Evolutionary conservation across 2,888 invertebrate species (phyloP).

Genomic region (Dioctria rufipes): DNA sequence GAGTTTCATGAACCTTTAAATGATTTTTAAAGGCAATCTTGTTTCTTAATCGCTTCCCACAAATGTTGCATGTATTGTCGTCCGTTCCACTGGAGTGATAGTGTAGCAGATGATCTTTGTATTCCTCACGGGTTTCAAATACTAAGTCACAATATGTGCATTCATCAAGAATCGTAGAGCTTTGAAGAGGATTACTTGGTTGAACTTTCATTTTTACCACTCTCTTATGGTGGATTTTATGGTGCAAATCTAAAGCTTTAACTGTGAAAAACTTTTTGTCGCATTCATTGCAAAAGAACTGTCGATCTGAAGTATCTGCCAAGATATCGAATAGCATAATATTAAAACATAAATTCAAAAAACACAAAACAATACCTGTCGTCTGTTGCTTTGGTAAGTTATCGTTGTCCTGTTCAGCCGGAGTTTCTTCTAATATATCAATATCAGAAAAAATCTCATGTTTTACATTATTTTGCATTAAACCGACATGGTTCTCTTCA

Average conservation of each 20-base stretch:
- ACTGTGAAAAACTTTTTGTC: slow-evolving; percentile 42
- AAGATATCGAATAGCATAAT: no score
- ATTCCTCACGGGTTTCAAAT: slow-evolving; percentile 20
- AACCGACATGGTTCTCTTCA: background rate
- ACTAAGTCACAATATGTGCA: slow-evolving; percentile 26
- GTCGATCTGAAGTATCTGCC: background rate
- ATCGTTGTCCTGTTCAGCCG: background rate
- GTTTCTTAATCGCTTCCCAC: slow-evolving; percentile 27
- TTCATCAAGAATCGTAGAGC: slow-evolving; percentile 1
- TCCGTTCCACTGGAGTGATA: background rate
- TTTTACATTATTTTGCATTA: background rate
- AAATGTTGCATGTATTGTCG: slow-evolving; percentile 34
- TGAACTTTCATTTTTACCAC: slow-evolving; percentile 4
- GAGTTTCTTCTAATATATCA: slow-evolving; percentile 12
- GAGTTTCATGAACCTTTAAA: slow-evolving; percentile 8
- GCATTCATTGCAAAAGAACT: slow-evolving; percentile 19
- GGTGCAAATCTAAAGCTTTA: slow-evolving; percentile 31
- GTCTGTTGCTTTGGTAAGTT: no score
- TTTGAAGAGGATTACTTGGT: slow-evolving; percentile 11
- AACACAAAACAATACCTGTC: no score
- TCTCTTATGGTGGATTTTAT: slow-evolving; percentile 41
- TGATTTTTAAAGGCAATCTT: slow-evolving; percentile 28
- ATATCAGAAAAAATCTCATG: background rate
- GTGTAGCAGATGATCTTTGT: slow-evolving; percentile 5
- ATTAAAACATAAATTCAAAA: no score